A percentile compares a stretch with the other conserved stretches of the same genome.
These are phyloP conservation scores for Rutpela maculata DNA, from an alignment of 2,888 invertebrate species.

Conservation along the genomic window DNA sequence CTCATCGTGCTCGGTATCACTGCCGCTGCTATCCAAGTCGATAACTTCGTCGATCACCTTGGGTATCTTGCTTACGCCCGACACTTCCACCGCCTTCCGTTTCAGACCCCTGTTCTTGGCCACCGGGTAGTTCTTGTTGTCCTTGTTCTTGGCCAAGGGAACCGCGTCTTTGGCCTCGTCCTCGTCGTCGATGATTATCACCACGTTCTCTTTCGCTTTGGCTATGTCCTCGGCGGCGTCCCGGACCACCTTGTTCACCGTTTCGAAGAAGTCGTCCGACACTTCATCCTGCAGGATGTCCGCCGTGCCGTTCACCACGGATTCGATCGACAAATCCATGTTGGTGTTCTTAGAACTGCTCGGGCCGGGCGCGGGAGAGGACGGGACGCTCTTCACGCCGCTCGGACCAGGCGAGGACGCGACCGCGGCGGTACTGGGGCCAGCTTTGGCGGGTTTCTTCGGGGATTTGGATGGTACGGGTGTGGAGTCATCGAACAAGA, in stretches of 20 bases:
- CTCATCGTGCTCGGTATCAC: conserved; percentile 43
- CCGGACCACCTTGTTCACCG: conserved; percentile 44
- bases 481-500: conserved; percentile 76
- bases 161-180: conserved; percentile 44
- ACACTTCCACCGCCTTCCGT: conserved; percentile 18
- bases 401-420: background rate
- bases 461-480: conserved; percentile 58
- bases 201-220: conserved; percentile 32
- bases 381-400: conserved; percentile 5
- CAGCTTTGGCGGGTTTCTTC: conserved; percentile 53
- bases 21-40: conserved; percentile 31
- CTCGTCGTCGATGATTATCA: conserved; percentile 58
- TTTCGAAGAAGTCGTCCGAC: conserved; percentile 41
- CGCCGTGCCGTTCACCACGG: conserved; percentile 60
- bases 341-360: conserved; percentile 17
- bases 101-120: conserved; percentile 43
- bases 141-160: conserved; percentile 15
- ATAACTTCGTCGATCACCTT: conserved; percentile 48
- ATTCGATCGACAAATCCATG: conserved; percentile 67
- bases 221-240: conserved; percentile 16
- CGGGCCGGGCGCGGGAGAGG: conserved; percentile 9
- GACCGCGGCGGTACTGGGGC: background rate
- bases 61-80: conserved; percentile 38
- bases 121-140: conserved; percentile 41
- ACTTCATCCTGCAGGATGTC: conserved; percentile 37